Percentiles rank a stretch among this genome's conserved stretches.
These are phyloP conservation scores for Lasius fuliginosus DNA, from an alignment of 2,888 invertebrate genomes.

Conservation along the genomic window DNA sequence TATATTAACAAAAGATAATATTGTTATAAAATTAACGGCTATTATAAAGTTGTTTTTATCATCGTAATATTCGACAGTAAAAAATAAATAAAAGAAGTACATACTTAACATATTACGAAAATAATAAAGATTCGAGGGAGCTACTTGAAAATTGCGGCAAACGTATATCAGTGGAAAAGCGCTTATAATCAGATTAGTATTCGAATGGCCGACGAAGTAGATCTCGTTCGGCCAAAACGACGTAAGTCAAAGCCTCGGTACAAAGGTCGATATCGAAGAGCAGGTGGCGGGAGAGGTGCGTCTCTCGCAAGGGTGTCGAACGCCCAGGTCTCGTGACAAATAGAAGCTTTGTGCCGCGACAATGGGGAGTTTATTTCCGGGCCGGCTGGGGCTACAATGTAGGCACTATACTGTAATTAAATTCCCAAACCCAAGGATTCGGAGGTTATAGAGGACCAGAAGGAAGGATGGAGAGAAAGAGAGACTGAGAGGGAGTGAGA, in stretches of 20 bases:
- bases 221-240: constrained; percentile 52
- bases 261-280: constrained; percentile 76
- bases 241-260: constrained; percentile 69
- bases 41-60: background rate
- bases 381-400: constrained; percentile 86
- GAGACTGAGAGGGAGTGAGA: constrained; percentile 59
- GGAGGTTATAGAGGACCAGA: constrained; percentile 76
- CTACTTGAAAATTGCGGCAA: background rate
- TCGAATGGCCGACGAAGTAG: constrained; percentile 51
- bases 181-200: constrained; percentile 42
- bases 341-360: constrained; percentile 86
- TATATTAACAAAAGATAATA: background rate
- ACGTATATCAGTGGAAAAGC: constrained; percentile 12
- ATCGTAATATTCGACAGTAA: background rate
- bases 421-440: constrained; percentile 86
- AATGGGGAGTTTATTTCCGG: constrained; percentile 86
- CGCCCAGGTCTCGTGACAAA: constrained; percentile 84
- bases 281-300: constrained; percentile 68
- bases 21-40: background rate
- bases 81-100: background rate
- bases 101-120: background rate
- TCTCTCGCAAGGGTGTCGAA: constrained; percentile 78
- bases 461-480: constrained; percentile 71
- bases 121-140: background rate
- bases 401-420: constrained; percentile 86